Base-by-base conservation (phyloP, 2,113 vertebrate genomes). In the Ictalurus furcatus region DNA sequence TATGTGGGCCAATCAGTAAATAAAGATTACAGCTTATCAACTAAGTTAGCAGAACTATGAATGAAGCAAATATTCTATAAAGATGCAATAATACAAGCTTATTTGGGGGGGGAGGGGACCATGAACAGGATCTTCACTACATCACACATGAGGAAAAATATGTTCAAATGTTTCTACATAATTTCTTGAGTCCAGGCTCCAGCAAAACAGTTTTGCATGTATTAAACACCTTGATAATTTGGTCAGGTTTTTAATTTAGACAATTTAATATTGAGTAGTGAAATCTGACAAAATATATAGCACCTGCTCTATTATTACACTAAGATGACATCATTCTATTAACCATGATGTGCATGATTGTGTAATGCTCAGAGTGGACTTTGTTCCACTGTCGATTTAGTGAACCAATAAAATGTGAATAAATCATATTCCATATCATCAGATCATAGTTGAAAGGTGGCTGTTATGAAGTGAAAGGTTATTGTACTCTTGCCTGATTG, bases 381-480 rank as follows among this genome's bases (percentile, higher is more conserved):
- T 90, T 91, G 89, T 59, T 61, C 67, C 58, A 59, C 54, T 44
- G 28, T 44, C 44, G 76, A 67, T 82, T 54, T 30, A 48, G 52
- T 74, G 80, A 48, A 28, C 21, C 65, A 59, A 89, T 93, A 88
- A 92, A 92, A 88, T 61, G 37, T 44, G 56, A 86, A 88, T 89
- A 65, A 86, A 84, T 87, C 89, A 90, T 91, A 59, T 91, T 92
- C 78, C 88, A 91, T 8, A 28, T 63, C 84, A 88, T 87, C 88
- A 65, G 91, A 19, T 82, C 71, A 59, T 21, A 79, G 76, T 84
- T 48, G 81, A 79, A 80, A 79, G 73, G 67, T 82, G 25, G 34
- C 54, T 12, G 30, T 44, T 21, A 48, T 74, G 28, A 88, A 83
- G 65, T 59, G 61, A 54, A 44, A 83, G 80, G 80, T 84, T 28